Base-by-base conservation (phyloP, 2,888 invertebrate species). In the Nomada ferruginata region DNA sequence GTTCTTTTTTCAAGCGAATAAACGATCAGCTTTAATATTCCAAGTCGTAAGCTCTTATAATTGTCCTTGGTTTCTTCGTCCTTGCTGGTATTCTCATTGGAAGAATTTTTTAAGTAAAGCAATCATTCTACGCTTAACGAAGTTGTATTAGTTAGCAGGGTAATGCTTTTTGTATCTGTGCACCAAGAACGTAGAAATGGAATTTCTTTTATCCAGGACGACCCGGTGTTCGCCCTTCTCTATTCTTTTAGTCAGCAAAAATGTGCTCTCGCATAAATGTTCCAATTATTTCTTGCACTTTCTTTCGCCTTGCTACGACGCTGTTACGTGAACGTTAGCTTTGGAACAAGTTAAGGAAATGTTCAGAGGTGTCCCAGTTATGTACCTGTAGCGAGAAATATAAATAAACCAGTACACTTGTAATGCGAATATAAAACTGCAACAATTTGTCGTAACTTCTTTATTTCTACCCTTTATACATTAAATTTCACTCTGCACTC, bases 171-270 rank as follows among this genome's bases (percentile, higher is more conserved):
- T 13, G 20, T 44, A 0, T 13, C 7, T 13, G 20, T n/a, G 9
- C 42, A 63, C 44, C 29, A 42, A 53, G 61, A 61, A 61, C 44
- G 9, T n/a, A 44, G 52, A 69, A 75, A 69, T 61, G 69, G 69
- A 69, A 75, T 75, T 75, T 59, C 69, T 20, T 61, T 61, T 75
- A 52, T 44, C 60, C 26, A 71, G 18, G 52, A 2, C 20, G n/a
- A n/a, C 13, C 13, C 20, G 13, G 26, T 15, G 26, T 20, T 20
- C 52, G 13, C 36, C 60, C 42, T 61, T 69, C 29, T 15, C 69
- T 61, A 70, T 69, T 63, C 53, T 76, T 52, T 36, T 44, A 29
- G 29, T 29, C 26, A 36, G 29, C 20, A 76, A 76, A 76, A 69
- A 20, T 44, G 15, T 60, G 36, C 36, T 53, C 13, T 53, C 20